Conservation (phyloP, 2,888 invertebrate genomes). For the Magallana nippona region DNA sequence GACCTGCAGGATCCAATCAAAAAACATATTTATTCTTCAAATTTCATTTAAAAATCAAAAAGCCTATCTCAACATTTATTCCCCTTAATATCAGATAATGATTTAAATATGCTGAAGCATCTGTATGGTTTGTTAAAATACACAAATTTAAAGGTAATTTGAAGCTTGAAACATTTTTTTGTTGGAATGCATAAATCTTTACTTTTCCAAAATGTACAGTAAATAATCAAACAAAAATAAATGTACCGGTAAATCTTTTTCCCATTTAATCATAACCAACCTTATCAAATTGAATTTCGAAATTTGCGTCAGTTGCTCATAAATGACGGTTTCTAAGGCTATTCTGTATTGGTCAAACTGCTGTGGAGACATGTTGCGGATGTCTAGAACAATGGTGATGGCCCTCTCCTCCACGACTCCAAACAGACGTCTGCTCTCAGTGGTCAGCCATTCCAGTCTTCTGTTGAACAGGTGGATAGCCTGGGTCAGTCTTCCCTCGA, state of each 20-base stretch:
- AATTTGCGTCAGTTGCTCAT: constrained; percentile 77
- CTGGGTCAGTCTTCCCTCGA: constrained; percentile 73
- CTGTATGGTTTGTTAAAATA: background rate
- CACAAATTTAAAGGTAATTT: background rate
- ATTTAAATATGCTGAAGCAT: too few species aligned
- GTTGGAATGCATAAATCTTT: too few species aligned
- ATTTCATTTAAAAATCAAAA: background rate
- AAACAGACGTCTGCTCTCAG: constrained; percentile 78
- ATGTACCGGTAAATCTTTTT: too few species aligned
- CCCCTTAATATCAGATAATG: too few species aligned
- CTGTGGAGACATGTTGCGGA: constrained; percentile 76
- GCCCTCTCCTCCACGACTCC: constrained; percentile 78
- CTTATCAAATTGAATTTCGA: constrained; percentile 79
- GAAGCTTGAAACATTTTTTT: too few species aligned
- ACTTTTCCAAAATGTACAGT: too few species aligned
- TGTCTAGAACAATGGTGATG: constrained; percentile 77
- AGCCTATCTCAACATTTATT: too few species aligned
- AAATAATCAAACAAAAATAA: too few species aligned
- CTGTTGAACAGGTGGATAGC: constrained; percentile 74
- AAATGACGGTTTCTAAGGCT: constrained; percentile 75
- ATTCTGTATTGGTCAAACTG: constrained; percentile 78
- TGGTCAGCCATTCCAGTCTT: constrained; percentile 78
- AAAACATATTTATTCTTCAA: background rate
- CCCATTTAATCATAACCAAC: constrained; percentile 55
- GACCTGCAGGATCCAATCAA: constrained; percentile 63